Percentiles rank a stretch among this genome's conserved stretches.
Conservation (phyloP, 2,888 invertebrate species). For the Eulithis testata region DNA sequence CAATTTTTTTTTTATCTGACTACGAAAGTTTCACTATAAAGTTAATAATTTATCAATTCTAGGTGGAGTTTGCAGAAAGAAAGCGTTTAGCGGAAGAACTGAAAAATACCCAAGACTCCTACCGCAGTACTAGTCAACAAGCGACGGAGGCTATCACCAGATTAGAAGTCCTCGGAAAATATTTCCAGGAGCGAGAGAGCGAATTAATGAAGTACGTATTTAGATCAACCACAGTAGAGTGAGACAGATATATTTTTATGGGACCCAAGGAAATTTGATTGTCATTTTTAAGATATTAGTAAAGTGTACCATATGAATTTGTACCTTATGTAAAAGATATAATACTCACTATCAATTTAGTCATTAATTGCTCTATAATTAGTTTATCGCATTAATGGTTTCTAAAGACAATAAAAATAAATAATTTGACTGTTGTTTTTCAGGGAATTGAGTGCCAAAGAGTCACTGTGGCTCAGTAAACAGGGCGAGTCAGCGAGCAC, state of each 20-base stretch:
- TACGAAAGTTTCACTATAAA: neutral
- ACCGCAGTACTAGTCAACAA: slow-evolving; percentile 64
- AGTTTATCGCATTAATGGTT: too few relatives aligned
- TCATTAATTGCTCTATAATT: too few relatives aligned
- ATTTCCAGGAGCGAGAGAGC: slow-evolving; percentile 95
- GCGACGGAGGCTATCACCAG: slow-evolving; percentile 91
- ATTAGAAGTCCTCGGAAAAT: slow-evolving; percentile 93
- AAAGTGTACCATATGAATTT: too few relatives aligned
- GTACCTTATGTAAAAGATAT: too few relatives aligned
- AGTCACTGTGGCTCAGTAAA: slow-evolving; percentile 91
- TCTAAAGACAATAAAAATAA: neutral
- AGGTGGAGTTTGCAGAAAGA: slow-evolving; percentile 71
- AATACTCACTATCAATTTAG: too few relatives aligned
- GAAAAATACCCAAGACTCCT: slow-evolving; percentile 59
- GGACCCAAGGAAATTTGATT: too few relatives aligned
- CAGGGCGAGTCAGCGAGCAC: slow-evolving; percentile 93
- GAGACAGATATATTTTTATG: neutral
- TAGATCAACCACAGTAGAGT: neutral
- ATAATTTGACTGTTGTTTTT: slow-evolving; percentile 33
- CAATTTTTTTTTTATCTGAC: too few relatives aligned
- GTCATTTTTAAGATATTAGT: too few relatives aligned
- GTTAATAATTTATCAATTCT: slow-evolving; percentile 1
- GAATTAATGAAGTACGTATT: slow-evolving; percentile 92
- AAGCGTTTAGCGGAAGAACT: slow-evolving; percentile 65
- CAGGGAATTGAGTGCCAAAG: slow-evolving; percentile 91